A percentile compares a stretch with the other conserved stretches of the same genome.
Conservation (phyloP, 2,113 vertebrate species). For the Donacobius atricapilla region DNA sequence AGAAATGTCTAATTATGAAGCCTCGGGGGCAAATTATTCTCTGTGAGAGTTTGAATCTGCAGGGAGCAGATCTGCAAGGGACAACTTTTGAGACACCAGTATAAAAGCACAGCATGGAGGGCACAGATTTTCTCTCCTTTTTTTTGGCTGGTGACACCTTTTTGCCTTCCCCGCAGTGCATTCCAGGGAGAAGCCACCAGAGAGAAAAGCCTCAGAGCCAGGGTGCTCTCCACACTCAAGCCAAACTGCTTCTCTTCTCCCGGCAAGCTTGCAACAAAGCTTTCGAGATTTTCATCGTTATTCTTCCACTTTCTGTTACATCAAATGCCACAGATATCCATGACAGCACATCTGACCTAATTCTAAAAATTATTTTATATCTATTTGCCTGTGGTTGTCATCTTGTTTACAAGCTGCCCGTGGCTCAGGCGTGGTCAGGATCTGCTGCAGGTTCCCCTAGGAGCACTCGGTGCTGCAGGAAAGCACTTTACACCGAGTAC, state of each 20-base stretch:
- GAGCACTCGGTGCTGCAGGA: neutral
- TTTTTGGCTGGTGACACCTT: neutral
- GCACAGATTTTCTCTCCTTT: neutral
- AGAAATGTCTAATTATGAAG: neutral
- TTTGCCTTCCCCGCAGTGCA: neutral
- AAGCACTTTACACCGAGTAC: neutral
- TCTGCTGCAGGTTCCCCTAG: neutral
- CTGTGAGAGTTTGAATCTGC: neutral
- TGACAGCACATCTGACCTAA: neutral
- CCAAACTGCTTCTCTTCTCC: neutral
- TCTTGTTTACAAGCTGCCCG: neutral
- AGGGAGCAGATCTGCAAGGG: neutral
- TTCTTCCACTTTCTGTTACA: neutral
- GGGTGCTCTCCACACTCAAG: neutral
- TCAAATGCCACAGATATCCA: neutral
- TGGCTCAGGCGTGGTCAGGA: neutral
- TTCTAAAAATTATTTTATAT: neutral
- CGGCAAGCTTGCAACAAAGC: neutral
- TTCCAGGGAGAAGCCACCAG: neutral
- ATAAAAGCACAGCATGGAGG: neutral
- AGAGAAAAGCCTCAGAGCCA: neutral
- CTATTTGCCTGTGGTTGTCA: neutral
- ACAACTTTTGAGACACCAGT: neutral
- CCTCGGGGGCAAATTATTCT: neutral
- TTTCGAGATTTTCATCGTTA: neutral